Evolutionary conservation across 2,888 invertebrate genomes (phyloP).

Genomic region (Volucella inanis): DNA sequence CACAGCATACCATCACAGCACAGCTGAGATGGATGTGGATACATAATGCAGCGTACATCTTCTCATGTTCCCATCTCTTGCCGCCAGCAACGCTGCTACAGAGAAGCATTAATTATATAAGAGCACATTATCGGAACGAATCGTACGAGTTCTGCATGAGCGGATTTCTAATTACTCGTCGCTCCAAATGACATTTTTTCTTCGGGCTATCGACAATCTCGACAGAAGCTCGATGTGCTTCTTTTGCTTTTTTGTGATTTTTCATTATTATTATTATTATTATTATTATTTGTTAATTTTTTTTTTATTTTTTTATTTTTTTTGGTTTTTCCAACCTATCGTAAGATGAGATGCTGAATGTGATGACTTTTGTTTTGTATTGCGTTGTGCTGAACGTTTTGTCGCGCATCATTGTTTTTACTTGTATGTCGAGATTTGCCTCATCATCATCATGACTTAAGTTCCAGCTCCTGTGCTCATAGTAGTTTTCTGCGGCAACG

Average conservation of each 20-base stretch:
- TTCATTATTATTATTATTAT: neutral
- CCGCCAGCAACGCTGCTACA: neutral
- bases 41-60: slow-evolving; percentile 17
- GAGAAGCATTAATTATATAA: slow-evolving; percentile 70
- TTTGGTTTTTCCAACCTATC: neutral
- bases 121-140: slow-evolving; percentile 74
- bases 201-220: slow-evolving; percentile 68
- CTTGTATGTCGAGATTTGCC: slow-evolving; percentile 62
- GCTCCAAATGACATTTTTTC: slow-evolving; percentile 69
- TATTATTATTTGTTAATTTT: neutral
- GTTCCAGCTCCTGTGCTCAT: slow-evolving; percentile 44
- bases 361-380: slow-evolving; percentile 51
- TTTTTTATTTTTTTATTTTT: slow-evolving; percentile 20
- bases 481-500: slow-evolving; percentile 21
- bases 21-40: neutral
- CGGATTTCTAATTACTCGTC: slow-evolving; percentile 76
- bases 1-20: neutral
- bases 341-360: slow-evolving; percentile 6
- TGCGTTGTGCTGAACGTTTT: slow-evolving; percentile 69
- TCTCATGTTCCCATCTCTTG: neutral
- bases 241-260: slow-evolving; percentile 3
- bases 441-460: slow-evolving; percentile 55
- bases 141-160: slow-evolving; percentile 77
- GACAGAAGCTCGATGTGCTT: slow-evolving; percentile 47
- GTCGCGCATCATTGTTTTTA: slow-evolving; percentile 75